phyloP scores from a whole-genome alignment of 2,888 invertebrate species.

The Orchesella flavescens region DNA sequence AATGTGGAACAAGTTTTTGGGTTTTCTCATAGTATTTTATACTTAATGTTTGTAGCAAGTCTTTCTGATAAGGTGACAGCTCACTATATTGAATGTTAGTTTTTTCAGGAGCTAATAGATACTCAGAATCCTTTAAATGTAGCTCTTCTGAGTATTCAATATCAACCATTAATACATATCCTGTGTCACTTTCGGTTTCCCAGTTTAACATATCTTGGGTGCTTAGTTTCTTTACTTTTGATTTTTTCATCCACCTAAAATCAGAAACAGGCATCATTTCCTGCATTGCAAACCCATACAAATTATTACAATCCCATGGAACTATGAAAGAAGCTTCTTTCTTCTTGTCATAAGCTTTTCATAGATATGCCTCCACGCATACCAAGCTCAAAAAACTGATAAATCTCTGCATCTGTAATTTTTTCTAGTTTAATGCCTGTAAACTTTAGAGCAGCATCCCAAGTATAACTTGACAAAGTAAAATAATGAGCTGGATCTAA shows the following conservation, averaged over 20 bases:
- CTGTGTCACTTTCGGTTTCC: constrained; percentile 3
- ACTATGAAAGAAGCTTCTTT: constrained; percentile 6
- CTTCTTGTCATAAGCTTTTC: neutral
- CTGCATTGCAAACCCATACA: constrained; percentile 31
- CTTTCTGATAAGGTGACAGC: constrained; percentile 10
- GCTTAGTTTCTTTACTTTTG: neutral
- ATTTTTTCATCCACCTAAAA: constrained; percentile 25
- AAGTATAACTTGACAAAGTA: constrained; percentile 26
- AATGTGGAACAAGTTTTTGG: constrained; percentile 35
- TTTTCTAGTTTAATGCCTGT: constrained; percentile 26
- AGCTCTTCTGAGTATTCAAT: constrained; percentile 8
- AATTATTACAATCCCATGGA: constrained; percentile 28
- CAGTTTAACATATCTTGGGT: constrained; percentile 4
- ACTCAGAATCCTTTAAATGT: constrained; percentile 29
- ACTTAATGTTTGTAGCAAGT: neutral
- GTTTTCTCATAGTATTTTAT: constrained; percentile 1
- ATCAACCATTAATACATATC: constrained; percentile 19
- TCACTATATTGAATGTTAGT: neutral
- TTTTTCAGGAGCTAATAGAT: constrained; percentile 39
- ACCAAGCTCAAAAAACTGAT: constrained; percentile 39
- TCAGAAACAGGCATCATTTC: constrained; percentile 1
- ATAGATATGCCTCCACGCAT: constrained; percentile 39
- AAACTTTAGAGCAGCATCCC: constrained; percentile 35
- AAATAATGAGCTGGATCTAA: constrained; percentile 51
- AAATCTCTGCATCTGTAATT: constrained; percentile 10